Evolutionary conservation across 2,113 vertebrate species (phyloP).

Genomic region (Hiodon tergisus): DNA sequence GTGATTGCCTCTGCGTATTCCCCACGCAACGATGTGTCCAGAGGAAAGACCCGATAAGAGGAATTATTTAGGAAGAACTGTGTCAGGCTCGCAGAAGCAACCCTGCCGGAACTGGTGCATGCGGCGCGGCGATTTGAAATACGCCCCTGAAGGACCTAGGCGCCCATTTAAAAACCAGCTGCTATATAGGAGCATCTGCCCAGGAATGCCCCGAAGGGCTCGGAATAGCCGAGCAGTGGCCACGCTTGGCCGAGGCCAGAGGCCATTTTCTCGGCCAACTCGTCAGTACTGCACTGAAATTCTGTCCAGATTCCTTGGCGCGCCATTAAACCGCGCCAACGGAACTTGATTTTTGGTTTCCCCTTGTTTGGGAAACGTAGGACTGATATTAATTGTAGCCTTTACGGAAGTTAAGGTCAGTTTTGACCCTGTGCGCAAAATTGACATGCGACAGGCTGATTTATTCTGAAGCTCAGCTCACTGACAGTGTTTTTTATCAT

Average conservation of each 20-base stretch:
- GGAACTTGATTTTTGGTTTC: too few relatives aligned
- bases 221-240: not conserved
- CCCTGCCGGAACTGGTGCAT: not conserved
- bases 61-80: not conserved
- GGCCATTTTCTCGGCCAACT: not conserved
- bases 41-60: not conserved
- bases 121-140: not conserved
- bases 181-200: not conserved
- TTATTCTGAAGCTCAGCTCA: too few relatives aligned
- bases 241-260: slow-evolving; percentile 2
- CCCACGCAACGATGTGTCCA: too few relatives aligned
- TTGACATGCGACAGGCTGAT: too few relatives aligned
- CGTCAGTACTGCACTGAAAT: too few relatives aligned
- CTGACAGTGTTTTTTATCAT: too few relatives aligned
- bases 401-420: too few relatives aligned
- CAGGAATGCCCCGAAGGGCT: slow-evolving; percentile 10
- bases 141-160: slow-evolving; percentile 2
- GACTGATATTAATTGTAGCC: too few relatives aligned
- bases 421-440: too few relatives aligned
- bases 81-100: not conserved
- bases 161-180: not conserved
- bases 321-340: too few relatives aligned
- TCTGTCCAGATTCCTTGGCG: too few relatives aligned
- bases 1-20: not conserved
- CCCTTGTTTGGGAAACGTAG: too few relatives aligned